Evolutionary conservation across 2,113 vertebrate genomes (phyloP), one percentile per base, ranked within the genome.

Genomic region (Rhipidura dahli): DNA sequence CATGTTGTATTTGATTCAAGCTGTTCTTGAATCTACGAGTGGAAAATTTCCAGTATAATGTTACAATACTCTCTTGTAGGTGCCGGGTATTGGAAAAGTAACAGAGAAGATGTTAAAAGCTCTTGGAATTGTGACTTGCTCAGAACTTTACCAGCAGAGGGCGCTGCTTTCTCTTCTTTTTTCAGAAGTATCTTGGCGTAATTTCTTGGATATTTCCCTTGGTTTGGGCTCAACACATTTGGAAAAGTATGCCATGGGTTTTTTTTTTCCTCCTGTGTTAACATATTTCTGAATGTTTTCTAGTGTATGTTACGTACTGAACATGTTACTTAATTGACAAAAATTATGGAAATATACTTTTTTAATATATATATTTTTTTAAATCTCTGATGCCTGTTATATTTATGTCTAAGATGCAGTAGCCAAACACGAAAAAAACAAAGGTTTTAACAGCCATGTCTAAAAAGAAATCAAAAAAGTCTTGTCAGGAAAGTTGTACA

Each of bases 41-140:
- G 4, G 6, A 21, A 57, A 22, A 13, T 50, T 91, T 86, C 45
- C 56, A 53, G 2, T 14, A 6, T 51, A 59, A 33, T 42, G 9
- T 39, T 42, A 23, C 19, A 50, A 50, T 93, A 47, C 35, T 61
- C 63, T 91, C 49, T 94, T 91, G n/a, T 88, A 99, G 99, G 98
- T 99, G 50, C 98, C 98, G 82, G 99, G 99, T 63, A 98, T 99
- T 82, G 99, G 99, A 89, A 99, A 99, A 97, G 99, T 99, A 83
- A 99, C 99, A n/a, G 99, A 99, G 97, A 99, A 99, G 97, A 98
- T 99, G 99, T 97, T 99, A 27, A 98, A 98, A 60, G 98, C 98
- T 14, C 97, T 99, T 87, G 98, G 97, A 76, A 98, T 99, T 97
- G 98, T 96, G 83, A 99, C 95, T 81, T 99, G 99, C 94, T 97